Percentiles rank a stretch among this genome's conserved stretches.
phyloP scores from a whole-genome alignment of 2,888 invertebrate genomes.

The Euplagia quadripunctaria region DNA sequence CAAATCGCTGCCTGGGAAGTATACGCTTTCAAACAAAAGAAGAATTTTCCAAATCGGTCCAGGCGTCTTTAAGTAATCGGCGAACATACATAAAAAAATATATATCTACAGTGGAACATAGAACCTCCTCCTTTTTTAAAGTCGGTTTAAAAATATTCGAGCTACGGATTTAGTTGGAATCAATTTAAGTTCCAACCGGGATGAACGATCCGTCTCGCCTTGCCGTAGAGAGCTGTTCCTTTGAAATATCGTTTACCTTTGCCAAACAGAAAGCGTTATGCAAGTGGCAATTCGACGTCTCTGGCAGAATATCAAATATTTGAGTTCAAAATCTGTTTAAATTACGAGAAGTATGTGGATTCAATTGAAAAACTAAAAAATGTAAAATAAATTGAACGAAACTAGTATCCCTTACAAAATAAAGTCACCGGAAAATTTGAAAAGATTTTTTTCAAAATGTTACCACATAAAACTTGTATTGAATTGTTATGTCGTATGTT shows the following conservation, averaged over 20 bases:
- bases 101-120: too few relatives aligned
- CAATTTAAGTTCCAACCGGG: neutral
- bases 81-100: too few relatives aligned
- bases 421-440: neutral
- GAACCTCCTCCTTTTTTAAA: too few relatives aligned
- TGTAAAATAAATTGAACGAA: neutral
- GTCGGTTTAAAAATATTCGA: neutral
- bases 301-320: neutral
- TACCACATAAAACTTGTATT: neutral
- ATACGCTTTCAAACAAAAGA: too few relatives aligned
- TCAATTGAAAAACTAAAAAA: neutral
- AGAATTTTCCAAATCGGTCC: too few relatives aligned
- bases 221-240: neutral
- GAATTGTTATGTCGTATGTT: neutral
- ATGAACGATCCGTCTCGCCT: neutral
- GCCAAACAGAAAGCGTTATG: neutral
- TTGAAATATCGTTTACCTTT: conserved; percentile 1
- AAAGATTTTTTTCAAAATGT: neutral
- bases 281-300: neutral
- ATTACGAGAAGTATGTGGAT: neutral
- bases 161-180: neutral
- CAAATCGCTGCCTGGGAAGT: too few relatives aligned
- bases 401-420: neutral
- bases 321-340: neutral
- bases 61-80: too few relatives aligned